Evolutionary conservation across 2,113 vertebrate genomes (phyloP).

Genomic region (Bufo bufo): DNA sequence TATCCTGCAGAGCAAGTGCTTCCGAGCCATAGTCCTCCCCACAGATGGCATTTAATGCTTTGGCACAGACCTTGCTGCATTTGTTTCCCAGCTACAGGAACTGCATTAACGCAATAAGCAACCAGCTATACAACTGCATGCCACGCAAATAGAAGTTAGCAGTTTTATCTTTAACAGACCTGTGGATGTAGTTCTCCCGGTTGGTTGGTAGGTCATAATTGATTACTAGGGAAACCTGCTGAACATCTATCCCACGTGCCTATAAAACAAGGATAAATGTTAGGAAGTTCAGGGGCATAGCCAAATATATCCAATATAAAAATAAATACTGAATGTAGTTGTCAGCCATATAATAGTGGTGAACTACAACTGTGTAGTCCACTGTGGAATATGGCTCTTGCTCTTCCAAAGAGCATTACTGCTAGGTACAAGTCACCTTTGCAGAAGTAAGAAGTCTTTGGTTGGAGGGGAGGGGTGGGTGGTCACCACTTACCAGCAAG

Average conservation of each 20-base stretch:
- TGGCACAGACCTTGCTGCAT: constrained; percentile 40
- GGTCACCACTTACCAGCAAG: constrained; percentile 83
- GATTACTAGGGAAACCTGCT: constrained; percentile 98
- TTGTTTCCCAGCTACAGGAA: not conserved
- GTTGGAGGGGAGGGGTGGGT: constrained; percentile 14
- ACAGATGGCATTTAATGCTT: constrained; percentile 45
- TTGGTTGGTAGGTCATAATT: constrained; percentile 99
- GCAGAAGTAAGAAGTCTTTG: constrained; percentile 67
- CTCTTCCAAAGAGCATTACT: constrained; percentile 79
- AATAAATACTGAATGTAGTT: constrained; percentile 43
- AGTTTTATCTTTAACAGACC: constrained; percentile 71
- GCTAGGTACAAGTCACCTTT: constrained; percentile 73
- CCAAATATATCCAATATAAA: no score
- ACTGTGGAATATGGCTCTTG: constrained; percentile 81
- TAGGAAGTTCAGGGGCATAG: no score
- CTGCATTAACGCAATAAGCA: no score
- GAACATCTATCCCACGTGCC: constrained; percentile 98
- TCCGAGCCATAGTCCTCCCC: not conserved
- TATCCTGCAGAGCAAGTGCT: constrained; percentile 67
- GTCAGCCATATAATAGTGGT: constrained; percentile 80
- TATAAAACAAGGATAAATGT: constrained; percentile 63
- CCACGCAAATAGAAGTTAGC: not conserved
- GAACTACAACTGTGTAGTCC: constrained; percentile 75
- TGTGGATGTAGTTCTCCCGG: constrained; percentile 98
- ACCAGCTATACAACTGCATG: not conserved